Evolutionary conservation across 2,888 invertebrate species (phyloP), one percentile per base, ranked within the genome.

Genomic region (Deilephila elpenor): DNA sequence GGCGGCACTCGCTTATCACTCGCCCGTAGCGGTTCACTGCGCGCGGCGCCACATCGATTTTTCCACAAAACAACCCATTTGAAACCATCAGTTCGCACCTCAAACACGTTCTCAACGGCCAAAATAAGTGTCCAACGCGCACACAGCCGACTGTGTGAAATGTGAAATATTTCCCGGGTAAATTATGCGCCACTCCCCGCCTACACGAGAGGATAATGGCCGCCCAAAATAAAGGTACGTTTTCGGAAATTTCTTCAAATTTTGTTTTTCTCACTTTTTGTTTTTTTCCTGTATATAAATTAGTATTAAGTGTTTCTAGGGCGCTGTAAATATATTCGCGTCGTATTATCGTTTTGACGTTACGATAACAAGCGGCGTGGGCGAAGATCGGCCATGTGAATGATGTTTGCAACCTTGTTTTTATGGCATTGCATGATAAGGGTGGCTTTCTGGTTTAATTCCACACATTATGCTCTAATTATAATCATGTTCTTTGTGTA

Each of bases 31-130:
- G 82, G 83, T 79, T 80, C 85, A 85, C 83, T 93, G 93, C 93
- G 93, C 93, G 92, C 92, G 90, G 86, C 93, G 89, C 86, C 80
- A 77, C 86, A 93, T 93, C 93, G 93, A 93, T 93, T 93, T 93
- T 93, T 90, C 91, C 89, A 87, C 89, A 79, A 91, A 89, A 90
- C 91, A 91, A 90, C 86, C 86, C 91, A 91, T 91, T 92, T 86
- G 84, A 83, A 89, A 86, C 88, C 87, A 86, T 85, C 89, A 84
- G 87, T 86, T 89, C 78, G 86, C 85, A 90, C 89, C 88, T 90
- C 86, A 91, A 91, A 92, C 92, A 93, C 93, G 91, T 88, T 89
- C 82, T 74, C 44, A 71, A 76, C 67, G 14, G 78, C 81, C 82
- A 82, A 84, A 83, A 85, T 83, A 82, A 85, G 83, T 83, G 82